Evolutionary conservation across 35 echinoderm and acorn worm genomes (phyloP), one percentile per base, ranked within the genome.

Genomic region (Heliocidaris tuberculata): DNA sequence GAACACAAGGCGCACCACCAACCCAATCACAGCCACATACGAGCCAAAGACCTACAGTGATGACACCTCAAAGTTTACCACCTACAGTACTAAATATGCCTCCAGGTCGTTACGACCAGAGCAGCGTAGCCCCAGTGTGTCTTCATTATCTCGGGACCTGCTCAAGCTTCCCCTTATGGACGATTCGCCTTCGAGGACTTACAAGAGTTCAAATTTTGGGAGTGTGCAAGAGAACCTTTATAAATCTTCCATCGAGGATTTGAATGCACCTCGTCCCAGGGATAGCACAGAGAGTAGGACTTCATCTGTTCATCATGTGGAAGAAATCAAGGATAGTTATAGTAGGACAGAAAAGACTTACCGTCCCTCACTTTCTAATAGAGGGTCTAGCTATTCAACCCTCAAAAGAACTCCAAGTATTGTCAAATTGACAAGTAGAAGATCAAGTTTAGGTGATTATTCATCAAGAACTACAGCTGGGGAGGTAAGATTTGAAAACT

Each of bases 141-240:
- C 91, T 30, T 49, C 16, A n/a, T 2, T 93, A 21, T 30, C 91
- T 30, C 31, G 29, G n/a, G 91, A 93, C 50, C 31, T 93, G 50
- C 50, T 93, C 9, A 32, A 27, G 50, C 48, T 93, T 11, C 91
- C 91, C 4, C 48, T 48, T 30, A 93, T 93, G 91, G 91, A 93
- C n/a, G 91, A 93, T 30, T 52, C 48, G 0, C 50, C 91, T 4
- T 93, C 91, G 16, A 93, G 91, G 91, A 93, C 91, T 10, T 93
- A 93, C 30, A 93, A 93, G 27, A 93, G 48, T 59, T 93, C 91
- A 49, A 93, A 59, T 59, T 93, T 93, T 93, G 91, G 91, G n/a
- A 93, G 48, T 15, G 91, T 93, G 91, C 31, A 5, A 13, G 91
- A 93, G 4, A 93, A 59, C 50, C 91, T 93, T 59, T 93, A 93